Base-by-base conservation (phyloP, 2,888 invertebrate species). In the Dichetophora obliterata region DNA sequence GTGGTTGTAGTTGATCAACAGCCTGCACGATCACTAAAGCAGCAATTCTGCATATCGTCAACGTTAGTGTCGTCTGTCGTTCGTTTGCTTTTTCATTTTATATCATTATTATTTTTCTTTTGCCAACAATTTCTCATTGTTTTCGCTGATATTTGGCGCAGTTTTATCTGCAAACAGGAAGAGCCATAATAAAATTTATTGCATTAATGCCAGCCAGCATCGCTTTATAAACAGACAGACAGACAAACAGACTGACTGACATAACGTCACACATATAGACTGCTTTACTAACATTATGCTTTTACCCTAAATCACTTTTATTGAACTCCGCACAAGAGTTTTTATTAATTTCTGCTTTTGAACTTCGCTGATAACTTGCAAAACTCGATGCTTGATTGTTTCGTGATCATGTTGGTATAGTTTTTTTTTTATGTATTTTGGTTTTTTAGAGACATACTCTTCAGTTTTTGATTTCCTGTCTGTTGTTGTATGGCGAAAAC, bases 401-500 rank as follows among this genome's bases (percentile, higher is more conserved):
- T 43, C 22, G 14, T 43, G 8, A 22, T 5, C 11, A 37, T 59
- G 11, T 57, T 59, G 37, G 31, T 31, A 31, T 31, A 31, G 5
- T 31, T 59, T 22, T n/a, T 43, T 43, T 0, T 65, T 31, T 14
- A n/a, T n/a, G n/a, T n/a, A n/a, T 66, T 22, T 69, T 31, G 54
- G 5, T 54, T 31, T 70, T 34, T 14, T 27, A 14, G 11, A 16
- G 24, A 43, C 11, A 16, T 34, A 27, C 48, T 57, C 16, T 71
- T 54, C 9, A 22, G 24, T 27, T 71, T 63, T 75, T 71, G 78
- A 78, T 78, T 78, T 78, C 78, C 78, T 78, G 78, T 75, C 78
- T 73, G 14, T 61, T 54, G 66, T 37, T 19, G 73, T 73, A 48
- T 63, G 27, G 31, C 63, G 66, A 65, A 77, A 69, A 77, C 79